These are phyloP conservation scores for Drosophila mettleri DNA, from an alignment of 2,888 invertebrate species.

Conservation along the genomic window DNA sequence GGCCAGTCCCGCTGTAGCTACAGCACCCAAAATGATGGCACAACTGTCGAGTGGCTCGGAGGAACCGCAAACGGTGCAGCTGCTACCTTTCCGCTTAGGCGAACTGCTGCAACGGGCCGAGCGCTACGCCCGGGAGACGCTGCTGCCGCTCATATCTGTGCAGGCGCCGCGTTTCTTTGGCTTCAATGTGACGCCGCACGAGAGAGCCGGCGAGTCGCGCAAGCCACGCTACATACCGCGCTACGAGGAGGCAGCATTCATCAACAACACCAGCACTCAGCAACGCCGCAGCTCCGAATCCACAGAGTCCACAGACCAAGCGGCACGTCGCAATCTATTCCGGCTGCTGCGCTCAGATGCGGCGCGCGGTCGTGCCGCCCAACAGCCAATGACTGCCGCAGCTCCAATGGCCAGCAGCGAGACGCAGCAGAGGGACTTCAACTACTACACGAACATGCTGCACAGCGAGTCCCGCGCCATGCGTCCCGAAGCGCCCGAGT, in stretches of 20 bases:
- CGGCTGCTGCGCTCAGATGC: slow-evolving; percentile 69
- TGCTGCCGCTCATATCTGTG: slow-evolving; percentile 91
- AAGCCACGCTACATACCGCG: slow-evolving; percentile 89
- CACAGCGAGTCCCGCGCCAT: slow-evolving; percentile 73
- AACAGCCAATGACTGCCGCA: neutral
- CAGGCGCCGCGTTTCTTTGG: slow-evolving; percentile 91
- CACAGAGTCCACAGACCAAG: slow-evolving; percentile 48
- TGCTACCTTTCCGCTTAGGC: slow-evolving; percentile 91
- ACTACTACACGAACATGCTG: slow-evolving; percentile 82
- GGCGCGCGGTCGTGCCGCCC: slow-evolving; percentile 32
- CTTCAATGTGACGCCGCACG: slow-evolving; percentile 82
- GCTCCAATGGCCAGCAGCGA: neutral
- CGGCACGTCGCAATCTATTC: slow-evolving; percentile 79
- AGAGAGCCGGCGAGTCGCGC: slow-evolving; percentile 60
- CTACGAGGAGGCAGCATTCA: slow-evolving; percentile 81
- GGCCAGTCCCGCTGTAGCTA: neutral
- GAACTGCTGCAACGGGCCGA: slow-evolving; percentile 93
- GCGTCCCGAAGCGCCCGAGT: slow-evolving; percentile 79
- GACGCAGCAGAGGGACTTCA: slow-evolving; percentile 53
- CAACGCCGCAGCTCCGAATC: slow-evolving; percentile 38
- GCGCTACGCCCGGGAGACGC: slow-evolving; percentile 91
- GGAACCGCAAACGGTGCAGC: slow-evolving; percentile 88
- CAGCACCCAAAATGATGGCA: slow-evolving; percentile 57
- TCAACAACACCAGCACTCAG: slow-evolving; percentile 44
- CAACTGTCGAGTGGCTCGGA: slow-evolving; percentile 56